These are phyloP conservation scores for Lucilia sericata DNA, from an alignment of 1,140 invertebrate species.

Conservation along the genomic window DNA sequence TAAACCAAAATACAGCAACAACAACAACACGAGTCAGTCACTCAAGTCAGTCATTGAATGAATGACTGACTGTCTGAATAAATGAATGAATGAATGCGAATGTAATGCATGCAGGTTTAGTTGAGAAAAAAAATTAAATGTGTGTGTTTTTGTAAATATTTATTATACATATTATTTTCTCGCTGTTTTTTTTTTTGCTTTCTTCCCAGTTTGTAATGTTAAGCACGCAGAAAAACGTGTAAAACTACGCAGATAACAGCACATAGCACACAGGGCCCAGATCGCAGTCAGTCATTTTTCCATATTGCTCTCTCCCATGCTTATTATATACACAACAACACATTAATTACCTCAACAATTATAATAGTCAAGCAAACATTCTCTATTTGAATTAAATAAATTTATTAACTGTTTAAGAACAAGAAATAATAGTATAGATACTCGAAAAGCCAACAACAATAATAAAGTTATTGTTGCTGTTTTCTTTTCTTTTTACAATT, in stretches of 20 bases:
- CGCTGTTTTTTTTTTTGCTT: not conserved
- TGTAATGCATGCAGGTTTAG: not conserved
- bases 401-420: not conserved
- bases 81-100: constrained; percentile 27
- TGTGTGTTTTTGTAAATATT: not conserved
- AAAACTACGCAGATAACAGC: constrained; percentile 41
- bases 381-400: not conserved
- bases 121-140: not conserved
- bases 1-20: not conserved
- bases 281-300: too few relatives aligned
- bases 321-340: not conserved
- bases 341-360: not conserved
- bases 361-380: not conserved
- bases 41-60: constrained; percentile 30
- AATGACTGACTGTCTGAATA: constrained; percentile 11
- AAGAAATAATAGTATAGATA: too few relatives aligned
- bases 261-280: not conserved
- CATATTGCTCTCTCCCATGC: too few relatives aligned
- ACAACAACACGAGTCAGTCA: not conserved
- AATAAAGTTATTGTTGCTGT: not conserved
- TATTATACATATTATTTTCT: constrained; percentile 14
- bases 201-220: constrained; percentile 21
- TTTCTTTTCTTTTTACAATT: not conserved
- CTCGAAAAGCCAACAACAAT: not conserved
- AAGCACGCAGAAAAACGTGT: constrained; percentile 41